Evolutionary conservation across 1,140 invertebrate genomes (phyloP).

Genomic region (Pachypeltis micranthus): DNA sequence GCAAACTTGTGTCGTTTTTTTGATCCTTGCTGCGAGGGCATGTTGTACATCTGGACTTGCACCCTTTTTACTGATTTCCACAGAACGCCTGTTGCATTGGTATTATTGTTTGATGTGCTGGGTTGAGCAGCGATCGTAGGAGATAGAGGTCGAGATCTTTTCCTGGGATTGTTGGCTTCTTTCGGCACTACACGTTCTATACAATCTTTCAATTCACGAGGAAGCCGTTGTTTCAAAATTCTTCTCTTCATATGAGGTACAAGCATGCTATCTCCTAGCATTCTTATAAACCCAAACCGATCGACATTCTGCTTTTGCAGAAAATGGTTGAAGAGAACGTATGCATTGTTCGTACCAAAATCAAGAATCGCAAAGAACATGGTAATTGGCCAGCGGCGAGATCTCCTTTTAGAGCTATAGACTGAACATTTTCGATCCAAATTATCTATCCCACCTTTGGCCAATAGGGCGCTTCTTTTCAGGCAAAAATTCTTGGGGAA

Average conservation of each 20-base stretch:
- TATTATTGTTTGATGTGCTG: too few relatives aligned
- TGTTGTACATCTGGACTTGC: too few relatives aligned
- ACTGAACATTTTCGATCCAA: constrained; percentile 29
- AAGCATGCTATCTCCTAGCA: constrained; percentile 20
- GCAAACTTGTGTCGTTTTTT: too few relatives aligned
- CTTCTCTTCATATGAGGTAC: constrained; percentile 26
- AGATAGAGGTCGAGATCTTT: too few relatives aligned
- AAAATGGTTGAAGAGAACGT: constrained; percentile 9
- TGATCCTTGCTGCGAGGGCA: too few relatives aligned
- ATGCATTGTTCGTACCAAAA: constrained; percentile 20
- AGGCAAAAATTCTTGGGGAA: constrained; percentile 14
- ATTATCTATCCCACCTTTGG: constrained; percentile 32
- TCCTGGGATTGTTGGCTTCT: too few relatives aligned
- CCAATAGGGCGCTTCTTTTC: not conserved
- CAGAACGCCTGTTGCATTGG: too few relatives aligned
- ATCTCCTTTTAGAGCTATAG: constrained; percentile 24
- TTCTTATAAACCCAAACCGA: constrained; percentile 24
- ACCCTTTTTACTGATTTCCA: too few relatives aligned
- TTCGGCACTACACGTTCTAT: too few relatives aligned
- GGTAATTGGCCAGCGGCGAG: constrained; percentile 30
- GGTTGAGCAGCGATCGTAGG: too few relatives aligned
- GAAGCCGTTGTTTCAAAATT: too few relatives aligned
- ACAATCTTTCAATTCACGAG: too few relatives aligned
- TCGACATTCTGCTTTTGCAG: constrained; percentile 12
- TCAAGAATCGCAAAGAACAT: constrained; percentile 29